These are phyloP conservation scores for Pampus argenteus DNA, from an alignment of 2,797 vertebrate genomes.

Conservation along the genomic window DNA sequence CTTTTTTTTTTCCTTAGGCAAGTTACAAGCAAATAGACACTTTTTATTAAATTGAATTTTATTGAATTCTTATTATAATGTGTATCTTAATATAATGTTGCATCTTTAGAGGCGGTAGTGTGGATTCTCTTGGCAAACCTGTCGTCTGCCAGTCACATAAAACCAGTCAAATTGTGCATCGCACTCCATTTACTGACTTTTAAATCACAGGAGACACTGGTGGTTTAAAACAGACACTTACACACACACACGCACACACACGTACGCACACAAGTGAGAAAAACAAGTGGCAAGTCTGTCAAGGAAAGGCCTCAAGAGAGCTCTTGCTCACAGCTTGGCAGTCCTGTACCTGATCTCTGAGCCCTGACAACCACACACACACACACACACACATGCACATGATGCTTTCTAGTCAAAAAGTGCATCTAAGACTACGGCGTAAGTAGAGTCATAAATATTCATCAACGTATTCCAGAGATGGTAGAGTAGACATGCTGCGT, in stretches of 20 bases:
- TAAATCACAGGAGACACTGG: slow-evolving; percentile 30
- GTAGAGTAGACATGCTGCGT: background rate
- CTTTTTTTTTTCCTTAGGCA: background rate
- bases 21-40: background rate
- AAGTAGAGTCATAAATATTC: slow-evolving; percentile 75
- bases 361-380: slow-evolving; percentile 50
- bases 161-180: slow-evolving; percentile 35
- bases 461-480: slow-evolving; percentile 56
- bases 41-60: too few species aligned
- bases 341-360: slow-evolving; percentile 64
- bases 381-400: slow-evolving; percentile 5
- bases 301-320: slow-evolving; percentile 60
- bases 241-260: background rate
- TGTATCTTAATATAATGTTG: too few species aligned
- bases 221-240: slow-evolving; percentile 34
- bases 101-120: slow-evolving; percentile 24
- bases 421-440: slow-evolving; percentile 36
- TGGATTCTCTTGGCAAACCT: slow-evolving; percentile 31
- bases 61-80: too few species aligned
- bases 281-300: slow-evolving; percentile 67
- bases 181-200: slow-evolving; percentile 27
- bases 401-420: slow-evolving; percentile 65
- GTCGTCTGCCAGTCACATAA: slow-evolving; percentile 34
- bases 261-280: slow-evolving; percentile 22
- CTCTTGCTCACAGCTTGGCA: slow-evolving; percentile 45